Evolutionary conservation across 2,797 vertebrate species (phyloP).

Genomic region (Limosa lapponica): DNA sequence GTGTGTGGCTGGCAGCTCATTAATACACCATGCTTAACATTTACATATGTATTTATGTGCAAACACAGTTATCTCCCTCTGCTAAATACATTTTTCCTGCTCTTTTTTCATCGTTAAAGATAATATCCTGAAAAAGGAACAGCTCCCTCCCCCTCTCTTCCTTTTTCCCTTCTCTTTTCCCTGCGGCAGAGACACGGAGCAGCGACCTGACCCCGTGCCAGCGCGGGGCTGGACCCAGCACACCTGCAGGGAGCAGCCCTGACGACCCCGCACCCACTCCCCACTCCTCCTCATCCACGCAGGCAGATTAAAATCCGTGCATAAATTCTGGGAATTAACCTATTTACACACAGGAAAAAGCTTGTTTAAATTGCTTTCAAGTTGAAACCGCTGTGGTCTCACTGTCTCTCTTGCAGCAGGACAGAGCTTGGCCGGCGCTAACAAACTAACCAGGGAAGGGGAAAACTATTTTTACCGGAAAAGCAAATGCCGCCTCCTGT

Average conservation of each 20-base stretch:
- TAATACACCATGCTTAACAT: not conserved
- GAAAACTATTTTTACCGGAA: slow-evolving; percentile 8
- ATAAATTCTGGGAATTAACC: not conserved
- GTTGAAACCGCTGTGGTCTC: not conserved
- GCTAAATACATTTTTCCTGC: not conserved
- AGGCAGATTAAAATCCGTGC: not conserved
- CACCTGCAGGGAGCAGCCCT: not conserved
- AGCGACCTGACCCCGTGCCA: rapidly evolving
- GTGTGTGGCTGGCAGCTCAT: not conserved
- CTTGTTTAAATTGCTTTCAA: not conserved
- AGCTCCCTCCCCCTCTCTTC: not conserved
- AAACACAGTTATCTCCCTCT: not conserved
- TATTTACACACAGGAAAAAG: not conserved
- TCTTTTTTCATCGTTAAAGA: not conserved
- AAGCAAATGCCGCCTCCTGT: not conserved
- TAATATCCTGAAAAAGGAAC: not conserved
- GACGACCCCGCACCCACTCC: not conserved
- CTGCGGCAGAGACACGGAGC: not conserved
- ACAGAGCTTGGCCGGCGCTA: not conserved
- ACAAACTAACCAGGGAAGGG: not conserved
- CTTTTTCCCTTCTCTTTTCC: not conserved
- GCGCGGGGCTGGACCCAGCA: not conserved
- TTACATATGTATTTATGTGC: not conserved
- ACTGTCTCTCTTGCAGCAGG: not conserved
- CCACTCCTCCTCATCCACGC: not conserved